Conservation (phyloP, 2,888 invertebrate species). For the Automeris io region DNA sequence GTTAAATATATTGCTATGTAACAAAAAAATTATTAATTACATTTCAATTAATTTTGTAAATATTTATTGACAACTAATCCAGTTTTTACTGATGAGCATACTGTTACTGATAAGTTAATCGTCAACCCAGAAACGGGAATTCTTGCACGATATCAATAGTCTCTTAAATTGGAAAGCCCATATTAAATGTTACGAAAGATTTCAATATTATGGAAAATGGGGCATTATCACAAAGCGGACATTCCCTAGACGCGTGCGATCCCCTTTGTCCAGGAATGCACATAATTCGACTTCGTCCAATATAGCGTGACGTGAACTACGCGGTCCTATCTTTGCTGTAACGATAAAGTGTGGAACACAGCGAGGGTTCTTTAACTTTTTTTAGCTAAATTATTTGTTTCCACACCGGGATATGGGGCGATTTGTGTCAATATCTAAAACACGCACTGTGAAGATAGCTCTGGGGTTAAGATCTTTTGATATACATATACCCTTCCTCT, state of each 20-base stretch:
- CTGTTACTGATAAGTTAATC: too few species aligned
- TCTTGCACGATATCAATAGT: too few species aligned
- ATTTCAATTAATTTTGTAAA: too few species aligned
- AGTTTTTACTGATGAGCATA: too few species aligned
- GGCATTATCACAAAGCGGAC: constrained; percentile 6
- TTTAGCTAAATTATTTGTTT: not conserved
- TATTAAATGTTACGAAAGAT: constrained; percentile 1
- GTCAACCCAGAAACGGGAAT: too few species aligned
- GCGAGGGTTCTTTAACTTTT: not conserved
- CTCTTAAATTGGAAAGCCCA: not conserved
- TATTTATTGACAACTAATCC: too few species aligned
- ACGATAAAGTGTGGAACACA: constrained; percentile 8
- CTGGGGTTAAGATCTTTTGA: too few species aligned
- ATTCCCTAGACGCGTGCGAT: constrained; percentile 14
- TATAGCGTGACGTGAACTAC: constrained; percentile 41
- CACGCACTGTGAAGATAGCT: too few species aligned
- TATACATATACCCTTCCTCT: too few species aligned
- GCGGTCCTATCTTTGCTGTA: constrained; percentile 17
- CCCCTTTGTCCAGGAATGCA: constrained; percentile 35
- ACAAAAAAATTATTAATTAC: too few species aligned
- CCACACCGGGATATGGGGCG: not conserved
- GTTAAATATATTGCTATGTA: too few species aligned
- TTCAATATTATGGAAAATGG: constrained; percentile 4
- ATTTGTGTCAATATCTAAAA: not conserved
- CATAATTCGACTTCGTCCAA: constrained; percentile 44